Evolutionary conservation across 2,797 vertebrate species (phyloP).

Genomic region (Euthynnus affinis): DNA sequence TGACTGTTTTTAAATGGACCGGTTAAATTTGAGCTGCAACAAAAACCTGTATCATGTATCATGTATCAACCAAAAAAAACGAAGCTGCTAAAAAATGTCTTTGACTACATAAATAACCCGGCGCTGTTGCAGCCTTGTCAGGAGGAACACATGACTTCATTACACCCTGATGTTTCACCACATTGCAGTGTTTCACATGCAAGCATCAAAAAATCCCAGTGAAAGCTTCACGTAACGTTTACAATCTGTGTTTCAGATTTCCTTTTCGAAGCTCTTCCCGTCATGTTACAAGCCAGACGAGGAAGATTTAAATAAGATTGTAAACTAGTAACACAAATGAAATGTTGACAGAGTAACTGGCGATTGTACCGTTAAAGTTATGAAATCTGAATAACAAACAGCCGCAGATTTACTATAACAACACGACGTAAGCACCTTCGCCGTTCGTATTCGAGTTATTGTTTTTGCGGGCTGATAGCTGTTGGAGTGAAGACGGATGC

Average conservation of each 20-base stretch:
- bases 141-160: too few relatives aligned
- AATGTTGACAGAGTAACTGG: not conserved
- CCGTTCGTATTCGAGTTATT: not conserved
- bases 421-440: not conserved
- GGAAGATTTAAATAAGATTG: slow-evolving; percentile 4
- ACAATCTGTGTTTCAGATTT: too few relatives aligned
- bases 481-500: not conserved
- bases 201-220: too few relatives aligned
- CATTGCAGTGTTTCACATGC: not conserved
- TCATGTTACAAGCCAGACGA: too few relatives aligned
- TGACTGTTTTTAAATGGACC: too few relatives aligned
- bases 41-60: too few relatives aligned
- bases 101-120: too few relatives aligned
- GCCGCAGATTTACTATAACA: slow-evolving; percentile 7
- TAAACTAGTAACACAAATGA: not conserved
- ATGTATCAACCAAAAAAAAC: too few relatives aligned
- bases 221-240: not conserved
- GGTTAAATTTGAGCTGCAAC: too few relatives aligned
- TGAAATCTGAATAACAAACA: not conserved
- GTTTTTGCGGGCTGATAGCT: not conserved
- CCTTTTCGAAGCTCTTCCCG: too few relatives aligned
- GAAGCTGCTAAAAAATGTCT: too few relatives aligned
- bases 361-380: not conserved
- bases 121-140: too few relatives aligned
- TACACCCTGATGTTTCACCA: not conserved